Conservation (phyloP, 2,797 vertebrate genomes). For the Melanotaenia boesemani region DNA sequence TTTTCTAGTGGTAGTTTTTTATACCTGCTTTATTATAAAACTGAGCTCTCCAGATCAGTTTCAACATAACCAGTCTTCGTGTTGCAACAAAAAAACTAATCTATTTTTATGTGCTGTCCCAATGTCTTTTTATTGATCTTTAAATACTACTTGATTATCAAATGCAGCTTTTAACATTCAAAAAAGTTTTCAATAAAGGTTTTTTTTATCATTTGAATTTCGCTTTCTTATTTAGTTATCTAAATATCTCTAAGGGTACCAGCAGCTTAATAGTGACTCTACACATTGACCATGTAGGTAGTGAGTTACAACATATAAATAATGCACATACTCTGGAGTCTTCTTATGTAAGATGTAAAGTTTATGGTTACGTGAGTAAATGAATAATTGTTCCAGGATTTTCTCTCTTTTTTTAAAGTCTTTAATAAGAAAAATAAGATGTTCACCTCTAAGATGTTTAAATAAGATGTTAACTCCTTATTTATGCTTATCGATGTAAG, state of each 20-base stretch:
- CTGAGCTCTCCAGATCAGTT: conserved; percentile 69
- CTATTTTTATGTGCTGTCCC: conserved; percentile 83
- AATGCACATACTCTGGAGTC: no score
- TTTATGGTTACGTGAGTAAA: no score
- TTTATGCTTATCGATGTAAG: neutral
- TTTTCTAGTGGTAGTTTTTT: conserved; percentile 83
- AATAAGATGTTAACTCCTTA: neutral
- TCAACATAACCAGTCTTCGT: conserved; percentile 75
- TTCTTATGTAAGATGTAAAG: no score
- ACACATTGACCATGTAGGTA: no score
- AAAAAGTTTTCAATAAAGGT: conserved; percentile 86
- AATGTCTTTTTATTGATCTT: conserved; percentile 87
- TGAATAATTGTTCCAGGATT: neutral
- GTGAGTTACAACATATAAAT: no score
- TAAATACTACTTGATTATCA: conserved; percentile 87
- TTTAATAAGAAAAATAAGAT: no score
- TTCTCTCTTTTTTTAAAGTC: neutral
- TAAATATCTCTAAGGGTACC: neutral
- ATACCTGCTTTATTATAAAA: conserved; percentile 70
- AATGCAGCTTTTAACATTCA: conserved; percentile 85
- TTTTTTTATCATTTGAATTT: conserved; percentile 55
- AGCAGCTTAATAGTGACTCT: neutral
- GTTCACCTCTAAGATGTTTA: neutral
- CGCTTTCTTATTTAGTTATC: neutral
- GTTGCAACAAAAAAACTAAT: conserved; percentile 84